Evolutionary conservation across 35 echinoderm and acorn worm genomes (phyloP), one percentile per base, ranked within the genome.

Genomic region (Diadema setosum): DNA sequence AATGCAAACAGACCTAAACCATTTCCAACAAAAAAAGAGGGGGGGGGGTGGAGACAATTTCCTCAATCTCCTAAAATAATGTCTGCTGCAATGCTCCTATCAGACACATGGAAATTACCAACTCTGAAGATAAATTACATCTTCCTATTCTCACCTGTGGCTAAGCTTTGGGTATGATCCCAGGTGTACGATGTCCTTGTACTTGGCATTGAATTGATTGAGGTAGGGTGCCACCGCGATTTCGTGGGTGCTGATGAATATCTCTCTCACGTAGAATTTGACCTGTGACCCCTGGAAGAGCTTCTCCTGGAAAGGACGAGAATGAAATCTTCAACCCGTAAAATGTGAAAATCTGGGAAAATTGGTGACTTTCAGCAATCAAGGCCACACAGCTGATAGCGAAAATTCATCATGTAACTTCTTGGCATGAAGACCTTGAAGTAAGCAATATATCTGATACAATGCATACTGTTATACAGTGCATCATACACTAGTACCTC

Each of bases 191-290:
- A 27, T 82, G 15, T 82, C 89, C 17, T 95, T 94, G 46, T 99
- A 92, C 37, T 91, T 89, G 33, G 78, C 52, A 36, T 94, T 93
- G 90, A 99, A 99, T 61, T 94, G 34, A 39, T 99, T 99, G 5
- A 99, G 59, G n/a, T 85, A 74, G 16, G 76, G 75, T 3, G 93
- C 90, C 16, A 99, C 46, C 5, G 59, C 80, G 0, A 95, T 57
- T 75, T 99, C 96, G 17, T 67, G 64, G 7, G 37, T 57, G 45
- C 45, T 86, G n/a, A 99, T 42, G 63, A 39, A 99, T 16, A 99
- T 86, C 57, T 99, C 96, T 61, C 84, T 82, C 35, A 92, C 23
- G 58, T 99, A 83, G 87, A 94, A 99, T 27, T 86, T 44, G 24
- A 90, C 52, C 1, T 86, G 45, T 2, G 92, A 94, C 29, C 84